Base-by-base conservation (phyloP, 2,113 vertebrate genomes). In the Myiopsitta monachus region DNA sequence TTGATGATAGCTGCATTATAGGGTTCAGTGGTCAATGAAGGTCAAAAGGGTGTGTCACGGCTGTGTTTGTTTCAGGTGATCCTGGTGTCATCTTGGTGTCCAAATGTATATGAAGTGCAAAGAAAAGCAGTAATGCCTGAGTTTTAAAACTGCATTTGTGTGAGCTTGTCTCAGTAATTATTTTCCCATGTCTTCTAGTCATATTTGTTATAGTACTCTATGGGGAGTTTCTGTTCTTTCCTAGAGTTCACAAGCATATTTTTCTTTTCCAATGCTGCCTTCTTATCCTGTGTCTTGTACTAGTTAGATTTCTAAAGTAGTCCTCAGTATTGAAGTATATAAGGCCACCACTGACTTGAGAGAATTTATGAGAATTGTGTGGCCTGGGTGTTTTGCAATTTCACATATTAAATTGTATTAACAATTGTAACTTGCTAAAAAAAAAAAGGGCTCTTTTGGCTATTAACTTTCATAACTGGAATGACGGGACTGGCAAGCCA, bases 11-110 rank as follows among this genome's bases (percentile, higher is more conserved):
- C 55, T 78, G 27, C 24, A 28, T 70, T 12, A 6, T n/a, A 18
- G 6, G 9, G 18, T 59, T 10, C 11, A 17, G 27, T 36, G 16
- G 14, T 62, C 23, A 61, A 1, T 33, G 41, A 73, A 59, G 11
- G 22, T 59, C 43, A 10, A 26, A 61, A 76, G 17, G 4, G 4
- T 68, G 51, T 39, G 10, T 79, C 11, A 5, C 1, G 0, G 14
- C 18, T 92, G 1, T 78, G n/a, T 66, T 83, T 86, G 30, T 64
- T 62, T 18, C 44, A 70, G 21, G 36, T 76, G 59, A 47, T 70
- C 16, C 27, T 78, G 9, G 7, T 62, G 33, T 46, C 46, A 18
- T 36, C 17, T 51, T 18, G 18, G 9, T 49, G 41, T 57, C 30
- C 36, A 62, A 69, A 67, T 14, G 30, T 33, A 47, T 61, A 3